A percentile compares a stretch with the other conserved stretches of the same genome.
Evolutionary conservation across 2,113 vertebrate species (phyloP).

Genomic region (Brachionichthys hirsutus): DNA sequence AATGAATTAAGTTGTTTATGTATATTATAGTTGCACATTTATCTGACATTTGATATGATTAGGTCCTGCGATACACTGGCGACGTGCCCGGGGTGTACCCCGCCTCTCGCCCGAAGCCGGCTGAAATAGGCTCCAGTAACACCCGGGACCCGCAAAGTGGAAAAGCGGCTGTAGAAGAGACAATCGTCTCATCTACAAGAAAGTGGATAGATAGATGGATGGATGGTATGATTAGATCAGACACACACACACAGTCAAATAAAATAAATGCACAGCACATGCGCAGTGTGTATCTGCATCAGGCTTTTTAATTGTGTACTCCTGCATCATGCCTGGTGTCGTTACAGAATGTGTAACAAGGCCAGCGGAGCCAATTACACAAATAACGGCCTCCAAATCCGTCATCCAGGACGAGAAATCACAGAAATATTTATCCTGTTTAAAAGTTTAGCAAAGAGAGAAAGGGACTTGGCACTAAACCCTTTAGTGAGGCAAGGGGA

Average conservation of each 20-base stretch:
- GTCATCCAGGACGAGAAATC: slow-evolving; percentile 67
- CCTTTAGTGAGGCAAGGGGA: slow-evolving; percentile 78
- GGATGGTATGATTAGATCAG: too few relatives aligned
- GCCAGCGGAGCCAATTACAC: slow-evolving; percentile 60
- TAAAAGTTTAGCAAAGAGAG: slow-evolving; percentile 75
- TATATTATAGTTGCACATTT: too few relatives aligned
- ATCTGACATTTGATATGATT: too few relatives aligned
- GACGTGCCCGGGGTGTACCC: too few relatives aligned
- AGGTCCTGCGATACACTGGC: too few relatives aligned
- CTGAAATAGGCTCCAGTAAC: too few relatives aligned
- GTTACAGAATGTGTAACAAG: slow-evolving; percentile 67
- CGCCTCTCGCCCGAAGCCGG: too few relatives aligned
- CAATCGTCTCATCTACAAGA: too few relatives aligned
- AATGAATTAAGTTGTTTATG: too few relatives aligned
- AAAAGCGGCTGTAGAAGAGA: too few relatives aligned
- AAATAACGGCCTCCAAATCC: slow-evolving; percentile 63
- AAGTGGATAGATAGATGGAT: too few relatives aligned
- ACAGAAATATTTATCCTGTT: slow-evolving; percentile 82
- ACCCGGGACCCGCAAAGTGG: too few relatives aligned
- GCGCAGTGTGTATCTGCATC: slow-evolving; percentile 12
- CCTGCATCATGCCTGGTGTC: slow-evolving; percentile 46
- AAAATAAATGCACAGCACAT: slow-evolving; percentile 26
- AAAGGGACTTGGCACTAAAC: slow-evolving; percentile 77
- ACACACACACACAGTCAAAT: slow-evolving; percentile 9
- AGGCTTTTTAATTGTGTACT: slow-evolving; percentile 44